Conservation (phyloP, 1,140 invertebrate genomes). For the Penaeus chinensis region DNA sequence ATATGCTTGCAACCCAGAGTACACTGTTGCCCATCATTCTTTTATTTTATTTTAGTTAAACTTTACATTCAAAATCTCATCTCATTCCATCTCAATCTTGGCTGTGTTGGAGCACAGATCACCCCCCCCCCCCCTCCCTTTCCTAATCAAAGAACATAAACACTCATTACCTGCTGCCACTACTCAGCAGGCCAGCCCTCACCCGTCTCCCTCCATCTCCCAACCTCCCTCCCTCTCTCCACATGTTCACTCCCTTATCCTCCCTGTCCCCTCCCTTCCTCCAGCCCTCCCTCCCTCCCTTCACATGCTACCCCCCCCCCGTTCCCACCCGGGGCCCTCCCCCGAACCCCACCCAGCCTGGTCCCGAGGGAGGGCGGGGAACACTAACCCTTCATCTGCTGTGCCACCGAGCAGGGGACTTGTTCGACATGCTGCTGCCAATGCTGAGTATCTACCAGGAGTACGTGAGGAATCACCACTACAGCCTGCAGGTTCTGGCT, state of each 20-base stretch:
- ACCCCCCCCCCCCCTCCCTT: not conserved
- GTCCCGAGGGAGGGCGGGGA: conserved; percentile 18
- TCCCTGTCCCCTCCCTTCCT: not conserved
- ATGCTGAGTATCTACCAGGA: conserved; percentile 96
- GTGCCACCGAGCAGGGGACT: conserved; percentile 76
- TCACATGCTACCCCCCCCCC: conserved; percentile 1
- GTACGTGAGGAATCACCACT: conserved; percentile 94
- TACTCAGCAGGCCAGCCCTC: not conserved
- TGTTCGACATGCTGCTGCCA: conserved; percentile 93
- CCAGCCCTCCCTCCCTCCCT: conserved; percentile 12
- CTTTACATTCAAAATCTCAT: too few relatives aligned
- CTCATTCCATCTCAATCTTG: too few relatives aligned
- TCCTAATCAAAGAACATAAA: not conserved
- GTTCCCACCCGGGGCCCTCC: conserved; percentile 14
- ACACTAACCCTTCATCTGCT: conserved; percentile 63
- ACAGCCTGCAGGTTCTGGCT: conserved; percentile 90
- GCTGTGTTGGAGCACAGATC: too few relatives aligned
- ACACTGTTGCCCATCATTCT: too few relatives aligned
- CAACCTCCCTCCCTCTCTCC: too few relatives aligned
- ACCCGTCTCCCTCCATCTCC: not conserved
- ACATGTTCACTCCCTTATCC: conserved; percentile 27
- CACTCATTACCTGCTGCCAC: not conserved
- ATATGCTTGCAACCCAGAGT: too few relatives aligned
- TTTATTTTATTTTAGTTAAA: too few relatives aligned
- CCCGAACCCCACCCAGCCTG: not conserved